These are phyloP conservation scores for Mythimna lalbum DNA, from an alignment of 2,888 invertebrate species.

Conservation along the genomic window DNA sequence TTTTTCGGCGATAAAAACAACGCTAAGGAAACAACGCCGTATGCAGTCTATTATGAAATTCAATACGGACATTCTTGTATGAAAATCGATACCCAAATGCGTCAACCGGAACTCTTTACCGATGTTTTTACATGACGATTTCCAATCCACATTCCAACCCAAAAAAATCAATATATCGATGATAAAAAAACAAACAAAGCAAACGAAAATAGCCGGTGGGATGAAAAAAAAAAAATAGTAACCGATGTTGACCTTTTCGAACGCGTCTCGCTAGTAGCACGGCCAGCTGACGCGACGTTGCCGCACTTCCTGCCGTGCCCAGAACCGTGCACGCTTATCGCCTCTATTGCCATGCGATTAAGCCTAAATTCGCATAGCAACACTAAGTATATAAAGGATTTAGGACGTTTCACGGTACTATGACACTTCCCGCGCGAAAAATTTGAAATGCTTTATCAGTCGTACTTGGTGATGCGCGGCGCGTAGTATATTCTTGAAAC, in stretches of 20 bases:
- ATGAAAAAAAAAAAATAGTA: conserved; percentile 86
- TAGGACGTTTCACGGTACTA: conserved; percentile 84
- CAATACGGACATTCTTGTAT: conserved; percentile 49
- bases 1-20: conserved; percentile 42
- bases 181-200: conserved; percentile 80
- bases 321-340: conserved; percentile 85
- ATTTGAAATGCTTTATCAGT: conserved; percentile 90
- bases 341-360: conserved; percentile 75
- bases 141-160: conserved; percentile 57
- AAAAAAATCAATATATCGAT: conserved; percentile 74
- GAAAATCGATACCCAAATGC: conserved; percentile 57
- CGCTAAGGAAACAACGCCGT: conserved; percentile 32
- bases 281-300: conserved; percentile 90
- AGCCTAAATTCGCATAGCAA: conserved; percentile 74
- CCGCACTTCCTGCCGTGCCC: conserved; percentile 79
- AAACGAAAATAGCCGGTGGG: conserved; percentile 83
- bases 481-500: conserved; percentile 71
- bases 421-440: conserved; percentile 89
- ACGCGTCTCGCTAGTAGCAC: conserved; percentile 86
- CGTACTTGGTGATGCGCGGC: conserved; percentile 73
- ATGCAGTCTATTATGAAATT: conserved; percentile 54
- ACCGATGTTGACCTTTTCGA: conserved; percentile 90
- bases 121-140: conserved; percentile 50
- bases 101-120: conserved; percentile 39
- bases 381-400: conserved; percentile 84